Percentiles rank a stretch among this genome's conserved stretches.
These are phyloP conservation scores for Cyclopterus lumpus DNA, from an alignment of 2,797 vertebrate genomes.

Conservation along the genomic window DNA sequence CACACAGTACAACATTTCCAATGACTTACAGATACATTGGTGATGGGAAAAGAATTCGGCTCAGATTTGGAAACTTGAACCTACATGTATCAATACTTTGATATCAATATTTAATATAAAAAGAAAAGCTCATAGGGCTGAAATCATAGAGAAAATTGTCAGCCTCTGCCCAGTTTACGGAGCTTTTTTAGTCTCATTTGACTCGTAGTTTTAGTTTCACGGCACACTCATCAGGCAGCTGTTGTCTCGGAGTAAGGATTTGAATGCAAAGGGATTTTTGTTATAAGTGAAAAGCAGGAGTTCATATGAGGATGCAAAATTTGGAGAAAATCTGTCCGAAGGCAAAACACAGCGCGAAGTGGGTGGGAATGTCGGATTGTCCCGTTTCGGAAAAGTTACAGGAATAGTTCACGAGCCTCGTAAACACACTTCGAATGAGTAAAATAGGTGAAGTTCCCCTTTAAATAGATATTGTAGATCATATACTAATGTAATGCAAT, in stretches of 20 bases:
- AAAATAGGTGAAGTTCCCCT: no score
- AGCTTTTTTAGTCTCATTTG: not conserved
- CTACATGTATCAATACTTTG: not conserved
- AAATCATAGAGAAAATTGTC: not conserved
- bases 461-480: no score
- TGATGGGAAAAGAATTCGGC: not conserved
- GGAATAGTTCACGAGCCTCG: not conserved
- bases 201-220: not conserved
- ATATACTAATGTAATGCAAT: no score
- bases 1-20: not conserved
- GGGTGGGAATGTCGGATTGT: no score
- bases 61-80: not conserved
- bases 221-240: not conserved
- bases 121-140: not conserved
- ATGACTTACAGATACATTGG: not conserved
- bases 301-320: no score
- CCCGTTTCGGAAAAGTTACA: not conserved
- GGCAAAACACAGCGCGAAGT: not conserved
- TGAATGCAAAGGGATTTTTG: not conserved
- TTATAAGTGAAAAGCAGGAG: not conserved
- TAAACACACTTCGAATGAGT: no score
- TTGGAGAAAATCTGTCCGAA: no score
- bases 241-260: not conserved
- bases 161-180: rapidly evolving
- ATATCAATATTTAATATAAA: not conserved